phyloP scores from a whole-genome alignment of 2,113 vertebrate genomes.

The Seriola rivoliana region DNA sequence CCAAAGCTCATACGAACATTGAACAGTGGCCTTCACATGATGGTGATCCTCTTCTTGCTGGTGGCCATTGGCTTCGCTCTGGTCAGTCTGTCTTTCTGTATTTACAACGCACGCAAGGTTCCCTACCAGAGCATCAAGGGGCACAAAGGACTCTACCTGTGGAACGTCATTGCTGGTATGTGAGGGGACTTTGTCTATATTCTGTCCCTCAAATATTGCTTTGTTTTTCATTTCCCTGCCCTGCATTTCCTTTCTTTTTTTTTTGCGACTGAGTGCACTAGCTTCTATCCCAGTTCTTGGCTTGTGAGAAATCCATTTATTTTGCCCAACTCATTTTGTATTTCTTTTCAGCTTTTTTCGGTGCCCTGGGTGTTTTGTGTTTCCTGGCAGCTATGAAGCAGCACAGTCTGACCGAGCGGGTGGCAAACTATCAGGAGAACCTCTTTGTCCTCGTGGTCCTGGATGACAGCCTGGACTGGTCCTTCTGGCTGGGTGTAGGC shows the following conservation, averaged over 20 bases:
- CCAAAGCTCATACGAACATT: constrained; percentile 91
- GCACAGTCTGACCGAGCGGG: constrained; percentile 89
- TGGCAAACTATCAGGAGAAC: constrained; percentile 93
- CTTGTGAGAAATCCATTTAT: neutral
- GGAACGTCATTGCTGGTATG: constrained; percentile 88
- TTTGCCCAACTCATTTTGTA: neutral
- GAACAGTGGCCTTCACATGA: constrained; percentile 90
- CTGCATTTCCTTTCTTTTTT: too few relatives aligned
- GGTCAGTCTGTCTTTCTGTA: constrained; percentile 93
- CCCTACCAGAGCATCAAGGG: constrained; percentile 96
- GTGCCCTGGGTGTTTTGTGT: constrained; percentile 86
- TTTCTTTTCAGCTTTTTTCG: constrained; percentile 85
- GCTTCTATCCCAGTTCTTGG: neutral
- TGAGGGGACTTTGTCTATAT: neutral
- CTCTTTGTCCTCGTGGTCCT: constrained; percentile 89
- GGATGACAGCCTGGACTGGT: constrained; percentile 90
- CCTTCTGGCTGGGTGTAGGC: constrained; percentile 94
- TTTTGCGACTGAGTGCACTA: too few relatives aligned
- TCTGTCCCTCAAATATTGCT: neutral
- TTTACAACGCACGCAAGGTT: constrained; percentile 93
- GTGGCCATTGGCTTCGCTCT: constrained; percentile 89
- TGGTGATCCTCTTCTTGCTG: constrained; percentile 91
- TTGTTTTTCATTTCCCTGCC: neutral
- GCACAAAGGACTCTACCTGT: constrained; percentile 93
- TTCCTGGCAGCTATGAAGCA: constrained; percentile 91